Evolutionary conservation across 2,797 vertebrate species (phyloP), one percentile per base, ranked within the genome.

Genomic region (Zenarchopterus dispar): DNA sequence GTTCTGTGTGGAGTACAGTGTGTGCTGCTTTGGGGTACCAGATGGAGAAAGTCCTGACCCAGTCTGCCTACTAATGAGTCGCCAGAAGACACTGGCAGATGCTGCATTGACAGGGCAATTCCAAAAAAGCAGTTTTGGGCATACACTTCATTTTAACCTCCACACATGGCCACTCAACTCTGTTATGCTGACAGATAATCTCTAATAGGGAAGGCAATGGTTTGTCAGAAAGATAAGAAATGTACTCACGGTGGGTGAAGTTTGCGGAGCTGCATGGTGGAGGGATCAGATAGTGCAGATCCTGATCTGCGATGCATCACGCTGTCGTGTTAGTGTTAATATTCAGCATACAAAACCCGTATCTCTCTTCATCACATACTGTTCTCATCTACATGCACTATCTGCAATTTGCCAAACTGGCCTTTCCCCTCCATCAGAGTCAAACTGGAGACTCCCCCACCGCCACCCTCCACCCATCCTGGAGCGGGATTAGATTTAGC

Each of bases 41-140:
- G 88, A 91, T 88, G 82, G 81, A 88, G 63, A 67, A 77, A 67
- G 75, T 75, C 56, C 62, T 70, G 36, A 15, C 72, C 70, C 69
- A 54, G 67, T 54, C 82, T 75, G 77, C 73, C 70, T 73, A 81
- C 70, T 88, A 85, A 90, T 88, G 80, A 87, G 70, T 44, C 75
- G 80, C 81, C 50, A 81, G 77, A 72, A 80, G 82, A 86, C 70
- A 58, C 43, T 17, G 53, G 73, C 87, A 87, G 80, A 89, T 85
- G 88, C 81, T 75, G 2, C 52, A 33, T 33, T 59, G 22, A 73
- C 23, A 45, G 51, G n/a, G 41, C 44, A 59, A 44, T 65, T 81
- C 63, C 24, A 1, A 56, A 73, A 75, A 51, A 52, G 17, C 18
- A 43, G 21, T 75, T 72, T 77, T 21, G 41, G 49, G 47, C 45